A percentile compares a stretch with the other conserved stretches of the same genome.
These are phyloP conservation scores for Ectropis crepuscularia DNA, from an alignment of 2,888 invertebrate genomes.

Conservation along the genomic window DNA sequence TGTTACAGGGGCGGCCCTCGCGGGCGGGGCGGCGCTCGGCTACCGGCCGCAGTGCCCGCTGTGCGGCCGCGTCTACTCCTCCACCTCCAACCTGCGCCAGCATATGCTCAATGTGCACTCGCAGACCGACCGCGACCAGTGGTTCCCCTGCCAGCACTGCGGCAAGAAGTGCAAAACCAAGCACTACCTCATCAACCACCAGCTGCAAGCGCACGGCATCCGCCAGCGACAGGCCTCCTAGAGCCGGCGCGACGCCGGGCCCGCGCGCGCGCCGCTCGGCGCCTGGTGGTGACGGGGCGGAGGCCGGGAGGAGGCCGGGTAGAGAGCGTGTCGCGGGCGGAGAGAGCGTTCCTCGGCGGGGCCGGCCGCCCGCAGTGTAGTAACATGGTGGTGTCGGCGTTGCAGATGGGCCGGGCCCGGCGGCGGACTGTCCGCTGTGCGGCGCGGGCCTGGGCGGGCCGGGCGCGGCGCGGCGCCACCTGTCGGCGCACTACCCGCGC, in stretches of 20 bases:
- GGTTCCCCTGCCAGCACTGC: conserved; percentile 90
- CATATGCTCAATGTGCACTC: conserved; percentile 91
- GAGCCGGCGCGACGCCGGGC: conserved; percentile 73
- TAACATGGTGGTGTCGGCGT: conserved; percentile 83
- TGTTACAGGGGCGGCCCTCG: conserved; percentile 87
- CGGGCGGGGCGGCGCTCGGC: conserved; percentile 82
- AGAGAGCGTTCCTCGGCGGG: conserved; percentile 57
- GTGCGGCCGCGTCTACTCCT: conserved; percentile 89
- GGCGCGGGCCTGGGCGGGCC: conserved; percentile 87
- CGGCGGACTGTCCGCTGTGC: conserved; percentile 88
- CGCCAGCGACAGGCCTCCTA: conserved; percentile 87
- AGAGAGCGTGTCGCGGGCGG: conserved; percentile 65
- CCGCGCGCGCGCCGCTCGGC: conserved; percentile 56
- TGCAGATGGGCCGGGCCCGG: conserved; percentile 79
- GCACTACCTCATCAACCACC: conserved; percentile 91
- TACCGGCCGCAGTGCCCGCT: conserved; percentile 88
- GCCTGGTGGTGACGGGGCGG: conserved; percentile 55
- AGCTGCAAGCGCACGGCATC: conserved; percentile 90
- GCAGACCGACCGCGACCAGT: conserved; percentile 88
- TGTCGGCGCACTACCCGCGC: conserved; percentile 93
- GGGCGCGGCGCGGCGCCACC: conserved; percentile 89
- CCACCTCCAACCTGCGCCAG: conserved; percentile 90
- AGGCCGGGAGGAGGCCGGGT: conserved; percentile 58
- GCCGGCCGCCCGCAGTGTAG: conserved; percentile 56
- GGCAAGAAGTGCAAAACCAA: conserved; percentile 91